Percentiles rank a stretch among this genome's conserved stretches.
These are phyloP conservation scores for Neogobius melanostomus DNA, from an alignment of 2,113 vertebrate species.

Conservation along the genomic window DNA sequence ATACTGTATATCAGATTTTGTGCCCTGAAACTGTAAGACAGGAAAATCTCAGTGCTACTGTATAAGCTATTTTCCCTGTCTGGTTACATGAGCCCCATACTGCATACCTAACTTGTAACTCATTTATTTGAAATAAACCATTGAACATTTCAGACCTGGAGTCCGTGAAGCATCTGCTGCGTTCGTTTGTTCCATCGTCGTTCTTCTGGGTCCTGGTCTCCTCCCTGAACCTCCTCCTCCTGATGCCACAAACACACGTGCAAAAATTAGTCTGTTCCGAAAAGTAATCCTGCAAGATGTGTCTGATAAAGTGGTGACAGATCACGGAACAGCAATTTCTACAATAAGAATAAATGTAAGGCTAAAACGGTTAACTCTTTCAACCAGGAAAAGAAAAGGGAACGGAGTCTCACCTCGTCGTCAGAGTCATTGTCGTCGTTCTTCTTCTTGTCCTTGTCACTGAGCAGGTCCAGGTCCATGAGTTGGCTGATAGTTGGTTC, in stretches of 20 bases:
- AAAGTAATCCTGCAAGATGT: no score
- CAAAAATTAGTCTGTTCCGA: neutral
- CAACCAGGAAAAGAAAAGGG: neutral
- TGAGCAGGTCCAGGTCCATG: conserved; percentile 89
- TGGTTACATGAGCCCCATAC: no score
- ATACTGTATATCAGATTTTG: no score
- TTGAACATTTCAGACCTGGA: conserved; percentile 80
- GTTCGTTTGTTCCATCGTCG: conserved; percentile 97
- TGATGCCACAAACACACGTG: conserved; percentile 42
- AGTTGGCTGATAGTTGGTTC: conserved; percentile 87
- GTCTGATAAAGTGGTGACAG: no score
- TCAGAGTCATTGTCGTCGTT: conserved; percentile 86
- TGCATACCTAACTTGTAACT: no score
- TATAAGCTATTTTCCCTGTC: no score
- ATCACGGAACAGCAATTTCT: no score
- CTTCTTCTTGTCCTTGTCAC: conserved; percentile 89
- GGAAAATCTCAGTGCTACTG: no score
- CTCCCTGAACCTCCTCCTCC: conserved; percentile 89
- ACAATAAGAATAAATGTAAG: no score
- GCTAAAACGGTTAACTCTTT: no score
- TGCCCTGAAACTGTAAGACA: no score
- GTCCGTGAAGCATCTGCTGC: conserved; percentile 97
- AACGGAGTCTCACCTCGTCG: conserved; percentile 79
- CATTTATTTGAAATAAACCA: no score
- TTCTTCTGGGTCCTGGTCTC: conserved; percentile 96